These are phyloP conservation scores for Mastigias papua DNA, from an alignment of 30 jellyfish, hydroid and myxozoan species.

Conservation along the genomic window DNA sequence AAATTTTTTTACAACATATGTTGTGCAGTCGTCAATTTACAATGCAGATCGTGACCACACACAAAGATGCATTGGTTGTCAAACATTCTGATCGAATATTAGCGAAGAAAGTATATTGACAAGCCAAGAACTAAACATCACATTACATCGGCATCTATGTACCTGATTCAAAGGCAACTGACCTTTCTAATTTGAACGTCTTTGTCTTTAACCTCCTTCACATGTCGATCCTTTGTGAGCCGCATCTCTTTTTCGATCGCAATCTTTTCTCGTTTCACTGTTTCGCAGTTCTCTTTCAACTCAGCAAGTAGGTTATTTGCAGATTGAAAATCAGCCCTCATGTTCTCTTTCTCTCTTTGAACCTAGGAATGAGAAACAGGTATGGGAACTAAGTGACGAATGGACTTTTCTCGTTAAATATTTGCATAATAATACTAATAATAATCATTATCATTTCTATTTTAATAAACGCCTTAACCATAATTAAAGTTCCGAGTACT, in stretches of 20 bases:
- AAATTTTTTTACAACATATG: not conserved
- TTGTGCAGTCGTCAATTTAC: not conserved
- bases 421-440: too few species aligned
- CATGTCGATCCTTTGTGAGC: constrained; percentile 83
- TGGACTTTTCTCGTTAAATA: too few species aligned
- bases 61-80: too few species aligned
- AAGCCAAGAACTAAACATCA: too few species aligned
- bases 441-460: too few species aligned
- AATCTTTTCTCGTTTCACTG: constrained; percentile 72
- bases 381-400: too few species aligned
- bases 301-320: constrained; percentile 72
- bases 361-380: constrained; percentile 28
- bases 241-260: constrained; percentile 86
- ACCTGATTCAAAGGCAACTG: not conserved
- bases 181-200: constrained; percentile 85
- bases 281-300: constrained; percentile 73
- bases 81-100: too few species aligned
- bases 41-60: not conserved
- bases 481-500: too few species aligned
- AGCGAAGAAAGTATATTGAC: too few species aligned
- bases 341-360: constrained; percentile 91
- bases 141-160: not conserved
- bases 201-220: constrained; percentile 79
- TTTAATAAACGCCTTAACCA: too few species aligned
- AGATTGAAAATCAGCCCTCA: constrained; percentile 76